Evolutionary conservation across 2,113 vertebrate genomes (phyloP).

Genomic region (Rousettus leschenaultii): DNA sequence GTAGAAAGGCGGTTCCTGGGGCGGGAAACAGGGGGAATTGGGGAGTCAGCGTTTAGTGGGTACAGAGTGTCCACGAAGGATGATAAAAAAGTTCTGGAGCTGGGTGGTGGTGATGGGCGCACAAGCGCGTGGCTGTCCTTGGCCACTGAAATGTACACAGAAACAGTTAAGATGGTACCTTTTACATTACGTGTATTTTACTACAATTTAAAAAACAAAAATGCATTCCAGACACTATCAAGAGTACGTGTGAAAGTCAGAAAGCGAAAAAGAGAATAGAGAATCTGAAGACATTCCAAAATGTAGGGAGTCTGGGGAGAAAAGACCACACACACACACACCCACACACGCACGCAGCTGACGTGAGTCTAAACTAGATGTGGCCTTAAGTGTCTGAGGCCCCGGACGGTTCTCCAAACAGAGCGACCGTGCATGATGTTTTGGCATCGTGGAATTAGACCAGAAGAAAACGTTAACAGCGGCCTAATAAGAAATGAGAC

Average conservation of each 20-base stretch:
- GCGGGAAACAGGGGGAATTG: neutral
- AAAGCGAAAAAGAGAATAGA: neutral
- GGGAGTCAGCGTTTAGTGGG: neutral
- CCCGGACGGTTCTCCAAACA: neutral
- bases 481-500: slow-evolving; percentile 31
- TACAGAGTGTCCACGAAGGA: neutral
- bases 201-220: neutral
- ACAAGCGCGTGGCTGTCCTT: neutral
- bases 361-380: neutral
- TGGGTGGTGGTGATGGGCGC: neutral
- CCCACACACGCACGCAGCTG: neutral
- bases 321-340: neutral
- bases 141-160: neutral
- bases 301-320: neutral
- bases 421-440: neutral
- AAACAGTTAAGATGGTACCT: neutral
- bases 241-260: neutral
- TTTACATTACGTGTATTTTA: neutral
- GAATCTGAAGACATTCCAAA: neutral
- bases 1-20: neutral
- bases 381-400: neutral
- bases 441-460: neutral
- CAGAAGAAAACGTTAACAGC: neutral
- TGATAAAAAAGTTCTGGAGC: neutral
- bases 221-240: neutral